A percentile compares a stretch with the other conserved stretches of the same genome.
Conservation (phyloP, 1,140 invertebrate species). For the Caenorhabditis remanei region DNA sequence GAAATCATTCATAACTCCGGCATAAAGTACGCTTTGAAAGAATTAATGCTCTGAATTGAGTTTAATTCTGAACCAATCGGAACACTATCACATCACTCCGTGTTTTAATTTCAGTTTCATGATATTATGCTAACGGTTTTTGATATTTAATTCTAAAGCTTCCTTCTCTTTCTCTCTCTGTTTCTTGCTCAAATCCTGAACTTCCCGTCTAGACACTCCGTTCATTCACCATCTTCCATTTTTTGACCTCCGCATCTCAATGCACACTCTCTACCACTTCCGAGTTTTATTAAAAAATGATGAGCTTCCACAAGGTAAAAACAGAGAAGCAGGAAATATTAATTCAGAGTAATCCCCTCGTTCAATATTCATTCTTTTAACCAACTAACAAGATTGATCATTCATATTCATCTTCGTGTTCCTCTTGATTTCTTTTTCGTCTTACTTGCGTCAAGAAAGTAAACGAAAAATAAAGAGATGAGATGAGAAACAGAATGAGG, state of each 20-base stretch:
- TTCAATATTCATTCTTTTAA: background rate
- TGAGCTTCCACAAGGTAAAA: too few relatives aligned
- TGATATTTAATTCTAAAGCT: background rate
- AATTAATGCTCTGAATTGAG: too few relatives aligned
- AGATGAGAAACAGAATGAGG: constrained; percentile 33
- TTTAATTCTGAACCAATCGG: too few relatives aligned
- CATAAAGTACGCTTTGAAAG: too few relatives aligned
- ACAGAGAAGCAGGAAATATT: background rate
- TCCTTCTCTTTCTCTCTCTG: background rate
- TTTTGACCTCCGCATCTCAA: background rate
- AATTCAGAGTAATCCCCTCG: background rate
- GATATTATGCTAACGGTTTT: background rate
- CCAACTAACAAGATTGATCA: constrained; percentile 34
- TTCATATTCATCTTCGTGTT: constrained; percentile 11
- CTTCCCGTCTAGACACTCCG: constrained; percentile 6
- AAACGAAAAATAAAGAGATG: background rate
- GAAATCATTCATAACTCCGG: too few relatives aligned
- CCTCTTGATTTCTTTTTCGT: background rate
- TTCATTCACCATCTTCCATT: background rate
- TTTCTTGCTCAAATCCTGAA: background rate
- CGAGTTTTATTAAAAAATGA: background rate
- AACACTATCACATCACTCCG: constrained; percentile 7
- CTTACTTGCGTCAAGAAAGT: background rate
- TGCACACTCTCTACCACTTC: background rate
- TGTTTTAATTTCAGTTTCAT: background rate